Evolutionary conservation across 2,888 invertebrate genomes (phyloP), one percentile per base, ranked within the genome.

Genomic region (Agrotis puta): DNA sequence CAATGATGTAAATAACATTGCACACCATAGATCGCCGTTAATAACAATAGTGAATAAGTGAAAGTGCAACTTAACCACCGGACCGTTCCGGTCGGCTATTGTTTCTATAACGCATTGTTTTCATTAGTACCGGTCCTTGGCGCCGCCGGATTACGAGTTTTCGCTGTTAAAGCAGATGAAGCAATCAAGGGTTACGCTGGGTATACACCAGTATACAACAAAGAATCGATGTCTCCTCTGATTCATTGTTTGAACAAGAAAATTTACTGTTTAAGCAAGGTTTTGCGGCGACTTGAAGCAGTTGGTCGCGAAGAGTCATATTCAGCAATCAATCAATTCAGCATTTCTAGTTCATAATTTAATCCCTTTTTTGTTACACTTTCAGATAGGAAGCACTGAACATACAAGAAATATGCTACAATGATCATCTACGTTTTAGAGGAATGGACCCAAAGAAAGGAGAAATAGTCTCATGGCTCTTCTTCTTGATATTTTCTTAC

Each of bases 41-140:
- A 89, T 92, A 95, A 94, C 95, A 95, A 94, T 88, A 92, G 88
- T 84, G 90, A 80, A 84, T 87, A 84, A 94, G 96, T 92, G 95
- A 96, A 96, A 96, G 95, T 95, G 91, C 91, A 91, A 84, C 91
- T 88, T 85, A 91, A 91, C 89, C 91, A 94, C 90, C 92, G 92
- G 91, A 91, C 92, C 93, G 91, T 91, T 90, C 88, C 84, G 85
- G 87, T 87, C 87, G 90, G 69, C 92, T 87, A 95, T 96, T 96
- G 96, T 96, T 93, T 89, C 85, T 84, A 87, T 84, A 90, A 89
- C 89, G 88, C 92, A 95, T 95, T 95, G 95, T 95, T 93, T 93
- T 91, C 87, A 91, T 92, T 91, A 89, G 85, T 84, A 85, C 75
- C 83, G 88, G 93, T 92, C 94, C 94, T 95, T 95, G 93, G 90